These are phyloP conservation scores for Helarctos malayanus DNA, from an alignment of 2,797 vertebrate genomes.

Conservation along the genomic window DNA sequence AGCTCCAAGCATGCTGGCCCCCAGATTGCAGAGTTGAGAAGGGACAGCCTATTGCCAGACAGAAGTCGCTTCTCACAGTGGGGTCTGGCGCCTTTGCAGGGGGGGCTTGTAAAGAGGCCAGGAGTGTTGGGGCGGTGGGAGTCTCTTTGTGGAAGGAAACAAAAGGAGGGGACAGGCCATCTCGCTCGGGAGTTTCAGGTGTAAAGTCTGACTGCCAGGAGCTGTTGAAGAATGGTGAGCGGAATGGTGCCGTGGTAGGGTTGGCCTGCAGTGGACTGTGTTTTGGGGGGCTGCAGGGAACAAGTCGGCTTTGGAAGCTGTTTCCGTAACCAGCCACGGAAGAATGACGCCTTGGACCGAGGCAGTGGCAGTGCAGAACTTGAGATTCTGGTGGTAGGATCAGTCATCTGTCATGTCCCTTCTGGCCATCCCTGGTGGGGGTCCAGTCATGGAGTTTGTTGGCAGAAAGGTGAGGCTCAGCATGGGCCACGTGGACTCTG, in stretches of 20 bases:
- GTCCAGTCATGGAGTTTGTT: accelerated
- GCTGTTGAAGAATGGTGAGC: accelerated
- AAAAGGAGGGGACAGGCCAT: accelerated
- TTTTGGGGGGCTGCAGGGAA: accelerated
- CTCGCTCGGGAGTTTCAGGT: too few species aligned
- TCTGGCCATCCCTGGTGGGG: accelerated
- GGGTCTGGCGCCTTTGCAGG: accelerated
- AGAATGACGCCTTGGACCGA: accelerated
- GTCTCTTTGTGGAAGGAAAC: accelerated
- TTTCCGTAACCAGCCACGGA: accelerated
- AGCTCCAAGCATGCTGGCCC: accelerated
- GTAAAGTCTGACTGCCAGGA: accelerated
- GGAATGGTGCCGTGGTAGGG: accelerated
- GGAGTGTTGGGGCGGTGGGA: accelerated
- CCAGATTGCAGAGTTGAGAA: neutral
- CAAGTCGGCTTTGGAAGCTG: accelerated
- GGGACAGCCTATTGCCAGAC: accelerated
- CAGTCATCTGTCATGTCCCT: accelerated
- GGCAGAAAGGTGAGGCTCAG: too few species aligned
- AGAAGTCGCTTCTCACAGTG: accelerated
- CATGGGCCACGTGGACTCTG: accelerated
- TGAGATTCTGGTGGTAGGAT: accelerated
- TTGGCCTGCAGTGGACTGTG: accelerated
- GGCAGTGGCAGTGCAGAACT: accelerated
- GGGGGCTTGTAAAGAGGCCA: neutral